Evolutionary conservation across 1,140 invertebrate genomes (phyloP).

Genomic region (Saxidomus purpurata): DNA sequence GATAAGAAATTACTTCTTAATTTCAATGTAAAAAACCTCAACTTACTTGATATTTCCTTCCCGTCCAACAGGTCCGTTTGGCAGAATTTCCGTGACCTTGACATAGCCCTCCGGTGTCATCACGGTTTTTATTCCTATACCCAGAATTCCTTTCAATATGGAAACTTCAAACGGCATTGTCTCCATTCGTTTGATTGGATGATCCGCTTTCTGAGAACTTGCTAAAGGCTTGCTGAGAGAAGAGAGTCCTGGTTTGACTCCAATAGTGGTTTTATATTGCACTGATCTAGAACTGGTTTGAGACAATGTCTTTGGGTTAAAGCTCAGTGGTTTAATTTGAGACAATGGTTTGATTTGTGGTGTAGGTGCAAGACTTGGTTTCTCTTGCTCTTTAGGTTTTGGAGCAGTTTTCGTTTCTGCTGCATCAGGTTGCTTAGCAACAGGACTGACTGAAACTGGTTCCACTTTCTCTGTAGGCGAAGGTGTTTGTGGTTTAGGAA

Average conservation of each 20-base stretch:
- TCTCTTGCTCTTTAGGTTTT: constrained; percentile 25
- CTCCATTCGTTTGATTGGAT: constrained; percentile 69
- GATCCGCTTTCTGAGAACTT: constrained; percentile 49
- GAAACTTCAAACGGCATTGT: constrained; percentile 80
- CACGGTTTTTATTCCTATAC: constrained; percentile 80
- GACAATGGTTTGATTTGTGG: constrained; percentile 62
- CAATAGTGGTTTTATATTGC: constrained; percentile 65
- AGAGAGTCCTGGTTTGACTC: neutral
- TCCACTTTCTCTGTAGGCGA: neutral
- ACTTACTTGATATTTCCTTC: constrained; percentile 81
- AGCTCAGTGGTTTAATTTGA: constrained; percentile 65
- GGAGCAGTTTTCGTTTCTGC: neutral
- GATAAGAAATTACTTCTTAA: too few species aligned
- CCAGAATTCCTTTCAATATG: constrained; percentile 80
- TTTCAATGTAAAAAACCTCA: too few species aligned
- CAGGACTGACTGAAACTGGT: neutral
- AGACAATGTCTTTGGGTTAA: constrained; percentile 65
- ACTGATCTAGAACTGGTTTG: constrained; percentile 38
- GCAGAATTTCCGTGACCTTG: constrained; percentile 77
- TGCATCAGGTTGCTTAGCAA: neutral
- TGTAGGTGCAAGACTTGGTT: constrained; percentile 39
- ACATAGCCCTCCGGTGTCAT: constrained; percentile 75
- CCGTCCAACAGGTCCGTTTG: constrained; percentile 78
- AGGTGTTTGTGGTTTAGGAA: constrained; percentile 32
- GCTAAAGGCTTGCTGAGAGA: neutral